Base-by-base conservation (phyloP, 2,888 invertebrate species). In the Cheilosia scutellata region DNA sequence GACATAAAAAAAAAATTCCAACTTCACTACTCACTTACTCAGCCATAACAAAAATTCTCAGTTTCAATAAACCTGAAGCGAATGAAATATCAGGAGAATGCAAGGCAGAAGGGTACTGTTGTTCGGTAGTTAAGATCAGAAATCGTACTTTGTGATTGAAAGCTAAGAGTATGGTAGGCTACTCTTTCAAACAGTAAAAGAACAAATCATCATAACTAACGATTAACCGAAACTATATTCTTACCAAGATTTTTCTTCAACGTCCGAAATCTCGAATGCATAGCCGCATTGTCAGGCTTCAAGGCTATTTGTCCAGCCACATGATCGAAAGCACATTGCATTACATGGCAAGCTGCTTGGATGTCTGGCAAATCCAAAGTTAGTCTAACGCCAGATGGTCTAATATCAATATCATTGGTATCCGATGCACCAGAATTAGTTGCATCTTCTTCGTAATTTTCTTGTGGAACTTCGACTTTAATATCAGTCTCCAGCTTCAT, bases 201-300 rank as follows among this genome's bases (percentile, higher is more conserved):
- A 33, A 9, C 13, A 42, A 5, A 11, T 42, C 42, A 11, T 13
- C 1, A n/a, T 13, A 42, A n/a, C 5, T 42, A 4, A 5, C 6
- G n/a, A 11, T 1, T 1, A 47, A 9, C 20, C 5, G 6, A 44
- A n/a, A 44, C 5, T 2, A 0, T 42, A 29, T 51, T 79, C 87
- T 80, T 47, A 89, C 89, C 77, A 6, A 49, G 16, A 3, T 47
- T 60, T n/a, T 88, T 88, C 29, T 88, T 88, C 0, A 88, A 57
- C 2, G 55, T 33, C 6, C 87, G 83, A 5, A 75, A 74, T 16
- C 76, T 72, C 5, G 53, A 63, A 16, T 80, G 86, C 27, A 66
- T 77, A 4, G 47, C 70, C 7, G 65, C n/a, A 33, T 79, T 76
- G 5, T 63, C 77, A 2, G 88, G 87, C 65, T 88, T 79, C 5